Evolutionary conservation across 2,797 vertebrate genomes (phyloP).

Genomic region (Gallinago stenura): DNA sequence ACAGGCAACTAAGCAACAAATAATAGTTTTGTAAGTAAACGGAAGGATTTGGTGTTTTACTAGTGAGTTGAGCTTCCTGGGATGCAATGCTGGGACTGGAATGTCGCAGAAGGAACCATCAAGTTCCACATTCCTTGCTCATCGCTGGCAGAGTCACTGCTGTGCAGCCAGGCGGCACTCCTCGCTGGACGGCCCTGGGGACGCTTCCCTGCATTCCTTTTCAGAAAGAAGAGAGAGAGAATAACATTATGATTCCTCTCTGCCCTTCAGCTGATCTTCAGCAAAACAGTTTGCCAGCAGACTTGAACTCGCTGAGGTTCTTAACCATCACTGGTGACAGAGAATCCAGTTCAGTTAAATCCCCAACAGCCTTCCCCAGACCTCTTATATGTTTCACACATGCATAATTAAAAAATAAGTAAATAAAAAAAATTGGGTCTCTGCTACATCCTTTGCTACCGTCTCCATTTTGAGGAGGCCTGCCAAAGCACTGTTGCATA

Average conservation of each 20-base stretch:
- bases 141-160: background rate
- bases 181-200: rapidly evolving
- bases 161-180: background rate
- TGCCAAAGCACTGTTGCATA: background rate
- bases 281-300: background rate
- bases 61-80: background rate
- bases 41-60: background rate
- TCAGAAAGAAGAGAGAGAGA: background rate
- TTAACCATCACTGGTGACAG: background rate
- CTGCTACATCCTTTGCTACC: background rate
- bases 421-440: rapidly evolving
- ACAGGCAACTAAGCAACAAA: background rate
- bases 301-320: too few species aligned
- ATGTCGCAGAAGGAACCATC: background rate
- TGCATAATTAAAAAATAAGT: background rate
- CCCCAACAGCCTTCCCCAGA: background rate
- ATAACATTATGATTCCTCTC: background rate
- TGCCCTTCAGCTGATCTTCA: background rate
- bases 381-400: background rate
- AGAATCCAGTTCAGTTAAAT: background rate
- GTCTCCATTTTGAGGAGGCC: background rate
- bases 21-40: background rate
- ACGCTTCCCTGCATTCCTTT: background rate
- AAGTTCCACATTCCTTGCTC: background rate
- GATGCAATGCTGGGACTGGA: background rate